phyloP scores from a whole-genome alignment of 2,113 vertebrate genomes.

The Thalassoma bifasciatum region DNA sequence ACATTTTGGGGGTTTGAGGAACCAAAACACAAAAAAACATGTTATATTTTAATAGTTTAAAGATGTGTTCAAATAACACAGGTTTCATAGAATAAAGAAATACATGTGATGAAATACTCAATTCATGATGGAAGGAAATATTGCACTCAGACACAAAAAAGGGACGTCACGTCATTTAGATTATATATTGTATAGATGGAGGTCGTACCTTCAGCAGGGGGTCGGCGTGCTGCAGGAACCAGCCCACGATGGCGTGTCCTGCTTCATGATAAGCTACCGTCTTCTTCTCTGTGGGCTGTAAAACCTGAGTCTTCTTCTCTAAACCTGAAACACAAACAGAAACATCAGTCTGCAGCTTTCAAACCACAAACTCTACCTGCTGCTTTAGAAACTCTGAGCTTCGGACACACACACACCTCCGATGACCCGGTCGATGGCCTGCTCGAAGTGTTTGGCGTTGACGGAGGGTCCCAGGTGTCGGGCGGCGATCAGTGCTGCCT shows the following conservation, averaged over 20 bases:
- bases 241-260: constrained; percentile 94
- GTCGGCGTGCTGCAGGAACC: constrained; percentile 97
- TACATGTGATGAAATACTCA: too few relatives aligned
- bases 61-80: too few relatives aligned
- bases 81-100: too few relatives aligned
- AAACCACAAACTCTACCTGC: too few relatives aligned
- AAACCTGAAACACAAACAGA: constrained; percentile 80
- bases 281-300: constrained; percentile 97
- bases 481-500: constrained; percentile 96
- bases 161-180: too few relatives aligned
- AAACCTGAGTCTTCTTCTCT: constrained; percentile 98
- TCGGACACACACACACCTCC: constrained; percentile 85
- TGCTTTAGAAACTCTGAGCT: too few relatives aligned
- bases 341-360: background rate
- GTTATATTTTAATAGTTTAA: too few relatives aligned
- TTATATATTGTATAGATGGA: too few relatives aligned
- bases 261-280: constrained; percentile 96
- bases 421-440: constrained; percentile 97
- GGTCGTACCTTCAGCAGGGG: constrained; percentile 90
- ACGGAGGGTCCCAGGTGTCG: constrained; percentile 92
- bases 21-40: too few relatives aligned
- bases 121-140: too few relatives aligned
- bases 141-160: too few relatives aligned
- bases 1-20: too few relatives aligned
- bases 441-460: constrained; percentile 95